Evolutionary conservation across 2,113 vertebrate species (phyloP).

Genomic region (Psophia crepitans): DNA sequence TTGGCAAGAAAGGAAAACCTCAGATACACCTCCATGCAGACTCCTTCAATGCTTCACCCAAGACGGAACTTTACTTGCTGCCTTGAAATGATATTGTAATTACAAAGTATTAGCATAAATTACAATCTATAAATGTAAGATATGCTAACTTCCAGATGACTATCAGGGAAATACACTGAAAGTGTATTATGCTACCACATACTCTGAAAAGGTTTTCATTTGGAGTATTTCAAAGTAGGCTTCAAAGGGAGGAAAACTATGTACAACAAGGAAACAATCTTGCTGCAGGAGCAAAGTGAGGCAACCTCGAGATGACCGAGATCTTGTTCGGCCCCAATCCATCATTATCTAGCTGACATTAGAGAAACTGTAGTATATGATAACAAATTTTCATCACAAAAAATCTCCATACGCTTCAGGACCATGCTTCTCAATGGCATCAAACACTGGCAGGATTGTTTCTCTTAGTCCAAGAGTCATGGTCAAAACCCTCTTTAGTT

Average conservation of each 20-base stretch:
- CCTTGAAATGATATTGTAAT: not conserved
- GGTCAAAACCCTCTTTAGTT: not conserved
- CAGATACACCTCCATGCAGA: not conserved
- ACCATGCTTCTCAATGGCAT: not conserved
- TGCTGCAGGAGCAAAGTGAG: not conserved
- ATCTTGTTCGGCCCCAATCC: not conserved
- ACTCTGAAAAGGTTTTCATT: not conserved
- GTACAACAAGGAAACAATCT: not conserved
- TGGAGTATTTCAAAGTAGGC: not conserved
- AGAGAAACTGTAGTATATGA: not conserved
- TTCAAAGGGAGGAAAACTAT: not conserved
- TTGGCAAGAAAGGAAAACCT: not conserved
- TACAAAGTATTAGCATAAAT: no score
- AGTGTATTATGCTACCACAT: rapidly evolving
- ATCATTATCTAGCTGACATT: not conserved
- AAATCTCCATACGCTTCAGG: not conserved
- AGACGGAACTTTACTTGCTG: not conserved
- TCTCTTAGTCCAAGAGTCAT: not conserved
- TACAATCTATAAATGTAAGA: not conserved
- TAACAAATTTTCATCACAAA: not conserved
- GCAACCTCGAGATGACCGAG: not conserved
- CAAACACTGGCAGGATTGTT: not conserved
- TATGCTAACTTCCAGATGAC: not conserved
- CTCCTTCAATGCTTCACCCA: not conserved
- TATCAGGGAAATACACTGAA: not conserved